A percentile compares a stretch with the other conserved stretches of the same genome.
Evolutionary conservation across 2,888 invertebrate species (phyloP).

Genomic region (Cerceris ruficornis): DNA sequence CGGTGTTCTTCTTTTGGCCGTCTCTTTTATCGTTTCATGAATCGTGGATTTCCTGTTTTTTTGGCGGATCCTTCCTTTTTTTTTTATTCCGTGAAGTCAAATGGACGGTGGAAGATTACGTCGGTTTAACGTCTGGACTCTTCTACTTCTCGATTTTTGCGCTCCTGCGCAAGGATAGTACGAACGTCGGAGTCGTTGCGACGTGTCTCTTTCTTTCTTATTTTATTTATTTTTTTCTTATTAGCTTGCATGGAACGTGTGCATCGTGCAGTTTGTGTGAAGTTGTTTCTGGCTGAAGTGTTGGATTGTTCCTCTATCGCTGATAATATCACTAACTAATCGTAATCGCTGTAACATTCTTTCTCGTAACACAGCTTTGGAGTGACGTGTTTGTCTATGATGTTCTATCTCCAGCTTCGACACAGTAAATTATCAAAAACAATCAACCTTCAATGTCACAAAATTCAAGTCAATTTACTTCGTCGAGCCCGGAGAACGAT

Average conservation of each 20-base stretch:
- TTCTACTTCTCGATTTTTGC: conserved; percentile 47
- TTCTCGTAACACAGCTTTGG: conserved; percentile 36
- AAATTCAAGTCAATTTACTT: neutral
- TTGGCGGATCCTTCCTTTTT: conserved; percentile 1
- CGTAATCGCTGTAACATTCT: conserved; percentile 33
- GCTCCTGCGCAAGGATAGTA: conserved; percentile 41
- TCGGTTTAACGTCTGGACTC: conserved; percentile 17
- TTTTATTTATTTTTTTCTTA: conserved; percentile 62
- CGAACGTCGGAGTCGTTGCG: conserved; percentile 64
- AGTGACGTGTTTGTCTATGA: conserved; percentile 13
- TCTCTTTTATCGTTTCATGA: conserved; percentile 21
- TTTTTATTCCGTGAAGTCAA: conserved; percentile 19
- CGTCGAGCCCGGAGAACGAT: conserved; percentile 22
- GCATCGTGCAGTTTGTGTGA: conserved; percentile 41
- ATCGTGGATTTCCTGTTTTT: neutral
- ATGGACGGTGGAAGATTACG: conserved; percentile 16
- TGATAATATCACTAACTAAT: conserved; percentile 38
- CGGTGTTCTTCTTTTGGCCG: conserved; percentile 28
- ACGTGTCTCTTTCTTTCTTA: conserved; percentile 56
- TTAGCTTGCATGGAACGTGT: conserved; percentile 64
- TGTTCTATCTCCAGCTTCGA: conserved; percentile 25
- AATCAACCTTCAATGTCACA: neutral
- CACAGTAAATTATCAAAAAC: neutral
- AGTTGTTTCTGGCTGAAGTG: conserved; percentile 29
- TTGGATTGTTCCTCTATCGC: conserved; percentile 29